Percentiles rank a stretch among this genome's conserved stretches.
Evolutionary conservation across 2,113 vertebrate species (phyloP).

Genomic region (Heterocephalus glaber): DNA sequence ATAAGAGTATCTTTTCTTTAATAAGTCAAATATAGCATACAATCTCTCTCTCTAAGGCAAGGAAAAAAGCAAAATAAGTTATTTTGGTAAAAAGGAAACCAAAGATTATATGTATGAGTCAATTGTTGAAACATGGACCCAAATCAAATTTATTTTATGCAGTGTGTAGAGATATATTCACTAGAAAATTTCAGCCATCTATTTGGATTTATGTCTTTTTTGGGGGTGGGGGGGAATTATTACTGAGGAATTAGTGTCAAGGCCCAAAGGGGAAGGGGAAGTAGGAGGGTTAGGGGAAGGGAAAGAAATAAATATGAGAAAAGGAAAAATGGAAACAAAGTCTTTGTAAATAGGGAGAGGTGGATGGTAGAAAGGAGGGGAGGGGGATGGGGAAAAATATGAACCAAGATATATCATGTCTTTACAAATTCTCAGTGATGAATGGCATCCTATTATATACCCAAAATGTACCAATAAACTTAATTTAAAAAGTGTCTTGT

Average conservation of each 20-base stretch:
- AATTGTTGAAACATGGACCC: not conserved
- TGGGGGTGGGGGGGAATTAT: not conserved
- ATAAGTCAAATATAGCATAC: not conserved
- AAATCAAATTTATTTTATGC: not conserved
- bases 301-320: too few species aligned
- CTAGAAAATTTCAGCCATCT: not conserved
- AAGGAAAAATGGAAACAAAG: too few species aligned
- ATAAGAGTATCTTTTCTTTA: not conserved
- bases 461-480: too few species aligned
- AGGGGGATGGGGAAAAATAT: too few species aligned
- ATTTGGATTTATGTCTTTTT: not conserved
- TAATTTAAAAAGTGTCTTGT: not conserved
- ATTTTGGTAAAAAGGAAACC: not conserved
- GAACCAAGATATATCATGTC: too few species aligned
- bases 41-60: not conserved
- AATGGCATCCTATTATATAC: too few species aligned
- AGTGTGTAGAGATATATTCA: not conserved
- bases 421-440: too few species aligned
- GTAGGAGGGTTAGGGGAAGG: too few species aligned
- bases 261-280: too few species aligned
- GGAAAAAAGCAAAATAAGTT: not conserved
- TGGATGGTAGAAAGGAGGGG: too few species aligned
- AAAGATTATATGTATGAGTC: not conserved
- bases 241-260: not conserved
- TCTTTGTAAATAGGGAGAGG: too few species aligned